phyloP scores from a whole-genome alignment of 2,113 vertebrate genomes.

The Oncorhynchus tshawytscha region DNA sequence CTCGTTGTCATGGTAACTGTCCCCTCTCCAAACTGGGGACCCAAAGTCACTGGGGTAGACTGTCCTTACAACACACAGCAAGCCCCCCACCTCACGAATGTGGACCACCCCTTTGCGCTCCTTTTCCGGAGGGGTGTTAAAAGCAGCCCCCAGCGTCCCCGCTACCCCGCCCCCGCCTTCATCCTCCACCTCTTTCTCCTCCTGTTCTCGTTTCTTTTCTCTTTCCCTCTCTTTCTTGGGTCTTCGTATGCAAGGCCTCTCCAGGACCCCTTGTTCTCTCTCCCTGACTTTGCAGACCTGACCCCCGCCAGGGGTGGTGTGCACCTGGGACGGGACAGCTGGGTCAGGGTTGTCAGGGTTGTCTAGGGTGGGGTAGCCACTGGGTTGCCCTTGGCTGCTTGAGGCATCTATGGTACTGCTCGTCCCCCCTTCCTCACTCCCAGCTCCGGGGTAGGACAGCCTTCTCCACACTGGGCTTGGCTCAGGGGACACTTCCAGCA shows the following conservation, averaged over 20 bases:
- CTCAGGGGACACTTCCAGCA: slow-evolving; percentile 62
- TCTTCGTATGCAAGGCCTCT: slow-evolving; percentile 69
- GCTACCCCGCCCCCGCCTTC: slow-evolving; percentile 7
- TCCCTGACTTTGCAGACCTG: slow-evolving; percentile 67
- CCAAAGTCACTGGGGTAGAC: slow-evolving; percentile 74
- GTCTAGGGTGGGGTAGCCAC: slow-evolving; percentile 32
- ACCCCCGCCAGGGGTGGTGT: slow-evolving; percentile 73
- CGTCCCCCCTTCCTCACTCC: slow-evolving; percentile 9
- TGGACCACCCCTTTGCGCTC: slow-evolving; percentile 71
- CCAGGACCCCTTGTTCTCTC: slow-evolving; percentile 71
- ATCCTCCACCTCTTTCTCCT: not conserved
- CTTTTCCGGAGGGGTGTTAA: slow-evolving; percentile 1
- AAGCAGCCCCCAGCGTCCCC: not conserved
- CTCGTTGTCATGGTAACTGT: slow-evolving; percentile 31
- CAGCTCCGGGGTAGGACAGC: slow-evolving; percentile 54
- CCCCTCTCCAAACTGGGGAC: slow-evolving; percentile 68
- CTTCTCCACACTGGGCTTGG: slow-evolving; percentile 71
- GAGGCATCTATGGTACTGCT: slow-evolving; percentile 59
- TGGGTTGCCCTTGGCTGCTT: slow-evolving; percentile 44
- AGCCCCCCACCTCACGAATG: slow-evolving; percentile 75
- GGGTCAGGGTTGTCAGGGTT: slow-evolving; percentile 28
- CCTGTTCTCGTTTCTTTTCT: slow-evolving; percentile 34
- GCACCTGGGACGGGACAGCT: slow-evolving; percentile 39
- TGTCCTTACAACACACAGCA: slow-evolving; percentile 74
- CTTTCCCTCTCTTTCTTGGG: slow-evolving; percentile 43